phyloP scores from a whole-genome alignment of 2,113 vertebrate species.

The Herpetotheres cachinnans region DNA sequence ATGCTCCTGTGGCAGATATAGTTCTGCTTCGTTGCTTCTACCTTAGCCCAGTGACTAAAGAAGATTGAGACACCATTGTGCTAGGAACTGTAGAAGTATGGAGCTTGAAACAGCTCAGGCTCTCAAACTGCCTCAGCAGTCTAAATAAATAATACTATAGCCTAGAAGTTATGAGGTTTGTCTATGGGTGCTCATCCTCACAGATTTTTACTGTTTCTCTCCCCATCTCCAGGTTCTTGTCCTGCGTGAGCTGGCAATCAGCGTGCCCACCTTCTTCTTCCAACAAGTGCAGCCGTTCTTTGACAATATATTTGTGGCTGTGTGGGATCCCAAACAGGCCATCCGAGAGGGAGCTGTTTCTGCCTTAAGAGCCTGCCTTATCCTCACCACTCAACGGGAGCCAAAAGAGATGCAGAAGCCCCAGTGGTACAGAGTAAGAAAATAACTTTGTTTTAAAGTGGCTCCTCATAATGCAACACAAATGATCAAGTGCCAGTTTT shows the following conservation, averaged over 20 bases:
- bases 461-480: neutral
- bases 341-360: slow-evolving; percentile 95
- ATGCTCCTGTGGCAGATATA: neutral
- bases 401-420: slow-evolving; percentile 99
- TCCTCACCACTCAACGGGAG: slow-evolving; percentile 96
- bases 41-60: neutral
- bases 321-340: slow-evolving; percentile 98
- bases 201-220: neutral
- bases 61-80: neutral
- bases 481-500: neutral
- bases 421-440: slow-evolving; percentile 95
- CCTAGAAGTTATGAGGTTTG: neutral
- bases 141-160: neutral
- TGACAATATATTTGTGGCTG: slow-evolving; percentile 95
- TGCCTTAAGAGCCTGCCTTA: slow-evolving; percentile 93
- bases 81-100: neutral
- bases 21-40: neutral
- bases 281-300: slow-evolving; percentile 99
- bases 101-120: neutral
- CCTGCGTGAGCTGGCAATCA: slow-evolving; percentile 92
- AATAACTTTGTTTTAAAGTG: neutral
- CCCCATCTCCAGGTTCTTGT: slow-evolving; percentile 85
- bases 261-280: slow-evolving; percentile 98
- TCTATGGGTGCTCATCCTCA: neutral
- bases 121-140: neutral